These are phyloP conservation scores for Melanotus villosus DNA, from an alignment of 2,888 invertebrate genomes.

Conservation along the genomic window DNA sequence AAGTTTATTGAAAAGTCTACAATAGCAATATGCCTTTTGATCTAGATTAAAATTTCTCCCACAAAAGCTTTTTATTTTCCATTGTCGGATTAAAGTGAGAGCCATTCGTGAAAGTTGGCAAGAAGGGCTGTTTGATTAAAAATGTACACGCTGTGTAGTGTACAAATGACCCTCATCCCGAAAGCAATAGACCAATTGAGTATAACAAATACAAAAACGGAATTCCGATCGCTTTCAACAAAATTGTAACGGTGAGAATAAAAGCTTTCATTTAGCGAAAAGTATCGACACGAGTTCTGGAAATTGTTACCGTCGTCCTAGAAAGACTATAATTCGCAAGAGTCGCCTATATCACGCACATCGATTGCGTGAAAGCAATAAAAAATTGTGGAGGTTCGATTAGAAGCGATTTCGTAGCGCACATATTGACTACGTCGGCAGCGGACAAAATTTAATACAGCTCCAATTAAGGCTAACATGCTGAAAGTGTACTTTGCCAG, in stretches of 20 bases:
- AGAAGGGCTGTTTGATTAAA: conserved; percentile 27
- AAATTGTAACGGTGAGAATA: conserved; percentile 37
- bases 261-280: conserved; percentile 38
- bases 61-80: too few relatives aligned
- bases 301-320: conserved; percentile 26
- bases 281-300: conserved; percentile 31
- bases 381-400: conserved; percentile 39
- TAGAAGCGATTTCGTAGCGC: conserved; percentile 34
- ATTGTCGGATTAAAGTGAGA: not conserved
- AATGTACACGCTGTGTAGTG: conserved; percentile 24
- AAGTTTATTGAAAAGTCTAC: too few relatives aligned
- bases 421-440: conserved; percentile 50
- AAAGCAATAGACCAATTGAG: conserved; percentile 30
- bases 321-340: conserved; percentile 26
- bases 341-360: conserved; percentile 32
- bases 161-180: conserved; percentile 31
- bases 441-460: conserved; percentile 62
- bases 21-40: too few relatives aligned
- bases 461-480: conserved; percentile 62
- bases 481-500: conserved; percentile 57
- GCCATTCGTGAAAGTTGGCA: not conserved
- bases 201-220: conserved; percentile 34
- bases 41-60: too few relatives aligned
- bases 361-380: conserved; percentile 34
- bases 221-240: conserved; percentile 32